A percentile compares a stretch with the other conserved stretches of the same genome.
Conservation (phyloP, 2,888 invertebrate species). For the Seira ritae region DNA sequence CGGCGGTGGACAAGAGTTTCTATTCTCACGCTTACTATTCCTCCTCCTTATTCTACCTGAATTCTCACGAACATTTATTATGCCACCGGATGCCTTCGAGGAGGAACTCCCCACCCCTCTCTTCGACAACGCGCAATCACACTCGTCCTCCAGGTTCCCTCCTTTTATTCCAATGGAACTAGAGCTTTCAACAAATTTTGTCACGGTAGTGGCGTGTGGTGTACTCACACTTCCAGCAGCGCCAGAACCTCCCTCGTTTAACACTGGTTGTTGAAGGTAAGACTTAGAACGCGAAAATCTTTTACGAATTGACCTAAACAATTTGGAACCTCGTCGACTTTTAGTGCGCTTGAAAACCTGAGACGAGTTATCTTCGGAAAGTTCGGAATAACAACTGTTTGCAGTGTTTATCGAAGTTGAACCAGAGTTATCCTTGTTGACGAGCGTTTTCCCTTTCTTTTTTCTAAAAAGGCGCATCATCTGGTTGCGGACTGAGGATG, state of each 20-base stretch:
- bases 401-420: slow-evolving; percentile 66
- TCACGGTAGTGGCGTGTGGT: background rate
- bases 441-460: slow-evolving; percentile 65
- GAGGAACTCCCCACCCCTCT: slow-evolving; percentile 19
- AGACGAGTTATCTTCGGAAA: slow-evolving; percentile 52
- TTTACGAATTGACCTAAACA: slow-evolving; percentile 67
- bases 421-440: slow-evolving; percentile 57
- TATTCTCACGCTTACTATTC: slow-evolving; percentile 50
- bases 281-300: slow-evolving; percentile 65
- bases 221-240: background rate
- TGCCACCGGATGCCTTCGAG: slow-evolving; percentile 24
- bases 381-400: slow-evolving; percentile 62
- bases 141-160: slow-evolving; percentile 34
- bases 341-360: slow-evolving; percentile 55
- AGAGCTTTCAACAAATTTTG: slow-evolving; percentile 42
- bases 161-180: slow-evolving; percentile 28
- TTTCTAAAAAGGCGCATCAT: slow-evolving; percentile 70
- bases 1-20: slow-evolving; percentile 53
- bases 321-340: slow-evolving; percentile 65
- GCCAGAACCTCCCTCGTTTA: background rate
- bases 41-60: slow-evolving; percentile 40
- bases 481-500: slow-evolving; percentile 70
- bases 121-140: slow-evolving; percentile 32
- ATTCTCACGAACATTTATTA: slow-evolving; percentile 28
- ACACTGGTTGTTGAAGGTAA: slow-evolving; percentile 42